Conservation (phyloP, 2,113 vertebrate genomes). For the Tragelaphus buxtoni region DNA sequence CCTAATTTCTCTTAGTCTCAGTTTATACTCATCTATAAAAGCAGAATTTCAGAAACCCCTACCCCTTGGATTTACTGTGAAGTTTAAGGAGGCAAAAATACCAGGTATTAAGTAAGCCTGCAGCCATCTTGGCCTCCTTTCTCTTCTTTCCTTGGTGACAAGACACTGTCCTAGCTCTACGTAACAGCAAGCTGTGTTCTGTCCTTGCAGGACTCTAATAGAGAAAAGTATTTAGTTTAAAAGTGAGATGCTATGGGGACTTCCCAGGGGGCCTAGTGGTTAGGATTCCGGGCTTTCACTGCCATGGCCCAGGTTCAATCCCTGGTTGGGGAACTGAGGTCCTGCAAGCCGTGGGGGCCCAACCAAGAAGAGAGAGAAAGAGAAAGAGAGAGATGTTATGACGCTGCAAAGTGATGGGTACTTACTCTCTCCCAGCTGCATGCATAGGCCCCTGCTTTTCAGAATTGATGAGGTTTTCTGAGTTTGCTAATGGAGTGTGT, state of each 20-base stretch:
- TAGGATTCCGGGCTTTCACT: not conserved
- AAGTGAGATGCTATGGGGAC: not conserved
- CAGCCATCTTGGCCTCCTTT: not conserved
- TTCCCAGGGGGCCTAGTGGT: not conserved
- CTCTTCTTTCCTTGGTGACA: not conserved
- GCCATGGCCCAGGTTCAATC: not conserved
- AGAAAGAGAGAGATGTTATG: not conserved
- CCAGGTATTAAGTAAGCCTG: rapidly evolving
- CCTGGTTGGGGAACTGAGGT: not conserved
- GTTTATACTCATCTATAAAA: not conserved
- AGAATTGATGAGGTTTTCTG: not conserved
- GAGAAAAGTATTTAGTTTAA: not conserved
- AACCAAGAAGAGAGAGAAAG: not conserved
- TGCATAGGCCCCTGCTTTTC: not conserved
- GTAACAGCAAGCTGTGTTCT: not conserved
- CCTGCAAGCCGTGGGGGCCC: not conserved
- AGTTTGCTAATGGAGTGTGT: not conserved
- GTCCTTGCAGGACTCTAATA: not conserved
- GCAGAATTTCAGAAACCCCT: not conserved
- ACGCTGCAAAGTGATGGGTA: rapidly evolving
- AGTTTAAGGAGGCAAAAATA: not conserved
- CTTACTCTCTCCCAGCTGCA: not conserved
- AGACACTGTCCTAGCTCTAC: not conserved
- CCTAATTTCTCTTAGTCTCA: not conserved
- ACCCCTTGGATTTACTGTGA: not conserved